Percentiles rank a stretch among this genome's conserved stretches.
Conservation (phyloP, 2,888 invertebrate genomes). For the Eudemis profundana region DNA sequence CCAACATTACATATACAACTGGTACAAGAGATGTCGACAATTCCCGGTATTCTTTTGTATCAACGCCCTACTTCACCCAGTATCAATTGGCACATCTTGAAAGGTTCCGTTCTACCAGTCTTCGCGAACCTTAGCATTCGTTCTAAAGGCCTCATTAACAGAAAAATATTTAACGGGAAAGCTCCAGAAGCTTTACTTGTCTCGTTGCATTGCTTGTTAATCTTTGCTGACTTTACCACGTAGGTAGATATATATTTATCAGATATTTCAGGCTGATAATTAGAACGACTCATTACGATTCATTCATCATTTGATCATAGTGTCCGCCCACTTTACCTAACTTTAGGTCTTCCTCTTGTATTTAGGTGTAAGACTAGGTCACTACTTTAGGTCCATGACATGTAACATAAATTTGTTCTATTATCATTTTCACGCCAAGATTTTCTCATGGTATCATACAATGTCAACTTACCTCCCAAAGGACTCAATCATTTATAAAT, state of each 20-base stretch:
- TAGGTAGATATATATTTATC: background rate
- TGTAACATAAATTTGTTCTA: too few species aligned
- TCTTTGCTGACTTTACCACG: slow-evolving; percentile 6
- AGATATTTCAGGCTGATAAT: slow-evolving; percentile 1
- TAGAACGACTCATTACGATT: background rate
- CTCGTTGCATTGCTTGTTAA: background rate
- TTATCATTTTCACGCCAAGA: too few species aligned
- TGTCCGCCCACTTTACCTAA: too few species aligned
- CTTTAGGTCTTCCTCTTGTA: too few species aligned
- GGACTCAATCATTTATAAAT: too few species aligned
- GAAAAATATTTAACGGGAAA: background rate
- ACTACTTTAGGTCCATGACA: too few species aligned
- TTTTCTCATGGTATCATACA: too few species aligned
- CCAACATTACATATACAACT: slow-evolving; percentile 23
- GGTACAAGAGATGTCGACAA: slow-evolving; percentile 9
- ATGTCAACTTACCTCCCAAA: too few species aligned
- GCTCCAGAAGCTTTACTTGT: background rate
- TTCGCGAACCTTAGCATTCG: background rate
- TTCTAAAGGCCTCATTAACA: background rate
- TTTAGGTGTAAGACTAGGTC: too few species aligned
- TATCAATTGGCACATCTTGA: slow-evolving; percentile 25
- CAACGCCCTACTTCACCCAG: slow-evolving; percentile 17
- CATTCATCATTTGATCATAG: background rate
- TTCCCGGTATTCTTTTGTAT: slow-evolving; percentile 24
- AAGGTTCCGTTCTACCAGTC: slow-evolving; percentile 3